These are phyloP conservation scores for Anthopleura xanthogrammica DNA, from an alignment of 92 coral and sea anemone species.

Conservation along the genomic window DNA sequence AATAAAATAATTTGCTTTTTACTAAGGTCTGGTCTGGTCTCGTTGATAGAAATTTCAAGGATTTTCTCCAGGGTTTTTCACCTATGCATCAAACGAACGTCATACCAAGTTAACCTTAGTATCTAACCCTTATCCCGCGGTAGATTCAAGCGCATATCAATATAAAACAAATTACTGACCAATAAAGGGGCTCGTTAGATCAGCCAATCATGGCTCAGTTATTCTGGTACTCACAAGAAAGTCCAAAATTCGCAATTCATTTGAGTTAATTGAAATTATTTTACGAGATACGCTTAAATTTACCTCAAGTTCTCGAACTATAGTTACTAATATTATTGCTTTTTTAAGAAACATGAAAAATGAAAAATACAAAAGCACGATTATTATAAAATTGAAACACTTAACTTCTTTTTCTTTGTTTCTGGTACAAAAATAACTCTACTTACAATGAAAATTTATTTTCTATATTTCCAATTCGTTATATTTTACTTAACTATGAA, in stretches of 20 bases:
- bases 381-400: conserved; percentile 15
- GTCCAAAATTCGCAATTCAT: neutral
- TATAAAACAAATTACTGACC: neutral
- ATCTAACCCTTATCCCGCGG: neutral
- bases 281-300: neutral
- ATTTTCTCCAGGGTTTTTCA: neutral
- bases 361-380: neutral
- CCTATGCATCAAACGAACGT: neutral
- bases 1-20: neutral
- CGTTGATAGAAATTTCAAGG: no score
- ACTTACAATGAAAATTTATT: conserved; percentile 22
- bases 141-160: neutral
- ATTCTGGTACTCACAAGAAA: neutral
- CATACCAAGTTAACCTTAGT: neutral
- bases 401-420: conserved; percentile 4
- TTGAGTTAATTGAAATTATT: neutral
- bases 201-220: neutral
- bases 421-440: conserved; percentile 25
- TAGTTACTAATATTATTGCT: neutral
- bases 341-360: neutral
- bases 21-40: neutral
- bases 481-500: conserved; percentile 5
- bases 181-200: neutral
- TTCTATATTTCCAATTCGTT: conserved; percentile 23
- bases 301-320: neutral